These are phyloP conservation scores for Strigamia transsilvanica DNA, from an alignment of 2,888 invertebrate genomes.

Conservation along the genomic window DNA sequence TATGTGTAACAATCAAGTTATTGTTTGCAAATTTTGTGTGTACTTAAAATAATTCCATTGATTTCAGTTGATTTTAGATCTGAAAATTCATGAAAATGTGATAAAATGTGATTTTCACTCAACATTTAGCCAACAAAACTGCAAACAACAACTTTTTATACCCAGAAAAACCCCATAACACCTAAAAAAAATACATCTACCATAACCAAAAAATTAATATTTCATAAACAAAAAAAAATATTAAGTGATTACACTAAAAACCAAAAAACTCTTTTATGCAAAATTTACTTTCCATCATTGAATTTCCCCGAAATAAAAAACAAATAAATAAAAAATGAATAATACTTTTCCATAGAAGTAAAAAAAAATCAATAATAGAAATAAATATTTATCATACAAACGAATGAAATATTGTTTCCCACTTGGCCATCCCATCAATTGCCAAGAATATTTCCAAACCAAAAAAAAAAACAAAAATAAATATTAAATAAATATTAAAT, in stretches of 20 bases:
- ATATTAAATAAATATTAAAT: background rate
- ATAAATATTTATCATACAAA: background rate
- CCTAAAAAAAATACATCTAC: too few species aligned
- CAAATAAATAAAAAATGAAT: background rate
- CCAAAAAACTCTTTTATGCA: background rate
- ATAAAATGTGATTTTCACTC: background rate
- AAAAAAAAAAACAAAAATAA: background rate
- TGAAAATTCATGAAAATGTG: too few species aligned
- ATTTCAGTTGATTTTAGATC: too few species aligned
- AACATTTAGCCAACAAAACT: background rate
- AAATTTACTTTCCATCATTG: background rate
- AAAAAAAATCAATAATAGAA: too few species aligned
- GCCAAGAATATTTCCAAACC: background rate
- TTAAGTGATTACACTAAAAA: background rate
- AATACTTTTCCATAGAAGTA: background rate
- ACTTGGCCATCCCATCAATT: background rate
- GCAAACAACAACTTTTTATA: background rate
- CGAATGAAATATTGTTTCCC: background rate
- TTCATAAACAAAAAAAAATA: background rate
- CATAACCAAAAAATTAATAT: background rate
- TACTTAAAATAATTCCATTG: background rate
- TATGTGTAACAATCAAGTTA: background rate
- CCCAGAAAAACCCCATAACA: background rate
- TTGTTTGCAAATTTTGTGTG: background rate
- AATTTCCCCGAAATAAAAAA: background rate